These are phyloP conservation scores for Pithecia hirsuta DNA, from an alignment of 2,797 vertebrate genomes.

Conservation along the genomic window DNA sequence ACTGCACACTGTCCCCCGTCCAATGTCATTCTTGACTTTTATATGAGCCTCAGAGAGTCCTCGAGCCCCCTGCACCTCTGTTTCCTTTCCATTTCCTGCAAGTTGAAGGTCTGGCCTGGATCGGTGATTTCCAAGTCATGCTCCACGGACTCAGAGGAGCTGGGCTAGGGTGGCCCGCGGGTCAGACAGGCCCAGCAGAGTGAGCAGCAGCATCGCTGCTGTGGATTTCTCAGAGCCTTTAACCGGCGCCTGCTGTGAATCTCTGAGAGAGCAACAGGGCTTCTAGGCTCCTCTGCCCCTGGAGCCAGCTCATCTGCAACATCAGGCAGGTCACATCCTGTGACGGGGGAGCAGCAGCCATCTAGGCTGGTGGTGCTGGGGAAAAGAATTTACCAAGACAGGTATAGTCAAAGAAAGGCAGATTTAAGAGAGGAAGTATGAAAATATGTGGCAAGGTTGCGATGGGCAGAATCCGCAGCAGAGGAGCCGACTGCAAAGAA, in stretches of 20 bases:
- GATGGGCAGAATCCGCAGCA: no score
- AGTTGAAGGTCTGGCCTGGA: background rate
- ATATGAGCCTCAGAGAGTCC: background rate
- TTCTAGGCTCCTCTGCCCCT: background rate
- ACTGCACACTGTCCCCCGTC: no score
- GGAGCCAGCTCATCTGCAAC: no score
- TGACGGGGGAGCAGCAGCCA: no score
- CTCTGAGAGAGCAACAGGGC: background rate
- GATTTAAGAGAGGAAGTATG: no score
- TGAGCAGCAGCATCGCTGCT: fast-evolving
- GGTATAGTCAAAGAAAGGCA: no score
- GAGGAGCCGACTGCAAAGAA: no score
- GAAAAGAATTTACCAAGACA: no score
- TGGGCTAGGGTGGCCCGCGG: background rate
- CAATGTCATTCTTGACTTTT: background rate
- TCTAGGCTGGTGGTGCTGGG: no score
- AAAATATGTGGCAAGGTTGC: no score
- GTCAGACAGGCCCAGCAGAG: background rate
- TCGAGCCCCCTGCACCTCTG: background rate
- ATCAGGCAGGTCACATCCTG: background rate
- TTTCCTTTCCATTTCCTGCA: background rate
- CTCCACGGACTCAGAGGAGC: background rate
- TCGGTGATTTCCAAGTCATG: no score
- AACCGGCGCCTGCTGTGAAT: background rate
- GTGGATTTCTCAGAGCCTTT: background rate